Conservation (phyloP, 1,140 invertebrate species). For the Lucilia sericata region DNA sequence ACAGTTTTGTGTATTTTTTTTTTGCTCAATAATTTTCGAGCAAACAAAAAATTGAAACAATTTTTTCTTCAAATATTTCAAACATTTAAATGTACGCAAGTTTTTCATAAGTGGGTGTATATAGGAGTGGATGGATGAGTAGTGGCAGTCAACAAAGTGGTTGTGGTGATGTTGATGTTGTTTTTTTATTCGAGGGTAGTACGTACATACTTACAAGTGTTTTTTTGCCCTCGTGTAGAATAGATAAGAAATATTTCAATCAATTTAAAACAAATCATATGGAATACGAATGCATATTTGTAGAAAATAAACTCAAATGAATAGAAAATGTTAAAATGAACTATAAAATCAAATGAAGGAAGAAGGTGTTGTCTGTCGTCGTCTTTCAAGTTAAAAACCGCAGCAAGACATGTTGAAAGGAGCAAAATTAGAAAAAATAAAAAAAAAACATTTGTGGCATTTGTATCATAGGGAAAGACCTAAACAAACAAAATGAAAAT, state of each 20-base stretch:
- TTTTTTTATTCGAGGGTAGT: too few relatives aligned
- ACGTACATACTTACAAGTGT: background rate
- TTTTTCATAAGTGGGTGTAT: background rate
- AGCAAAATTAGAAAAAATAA: background rate
- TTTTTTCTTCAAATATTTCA: background rate
- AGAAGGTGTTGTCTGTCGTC: constrained; percentile 9
- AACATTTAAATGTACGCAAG: background rate
- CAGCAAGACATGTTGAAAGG: background rate
- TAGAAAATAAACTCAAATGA: background rate
- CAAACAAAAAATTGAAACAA: too few relatives aligned
- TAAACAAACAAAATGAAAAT: background rate
- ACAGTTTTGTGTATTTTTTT: background rate
- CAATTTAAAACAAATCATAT: constrained; percentile 15
- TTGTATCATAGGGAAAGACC: background rate
- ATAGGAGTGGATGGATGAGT: background rate
- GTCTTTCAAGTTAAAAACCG: background rate
- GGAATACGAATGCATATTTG: too few relatives aligned
- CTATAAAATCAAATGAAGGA: constrained; percentile 21
- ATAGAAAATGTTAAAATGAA: background rate
- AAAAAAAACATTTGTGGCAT: background rate
- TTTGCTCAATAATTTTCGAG: background rate
- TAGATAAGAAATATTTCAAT: constrained; percentile 29
- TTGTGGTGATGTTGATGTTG: too few relatives aligned
- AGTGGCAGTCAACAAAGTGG: too few relatives aligned
- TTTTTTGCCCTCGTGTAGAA: background rate